These are phyloP conservation scores for Lasioglossum morio DNA, from an alignment of 2,888 invertebrate genomes.

Conservation along the genomic window DNA sequence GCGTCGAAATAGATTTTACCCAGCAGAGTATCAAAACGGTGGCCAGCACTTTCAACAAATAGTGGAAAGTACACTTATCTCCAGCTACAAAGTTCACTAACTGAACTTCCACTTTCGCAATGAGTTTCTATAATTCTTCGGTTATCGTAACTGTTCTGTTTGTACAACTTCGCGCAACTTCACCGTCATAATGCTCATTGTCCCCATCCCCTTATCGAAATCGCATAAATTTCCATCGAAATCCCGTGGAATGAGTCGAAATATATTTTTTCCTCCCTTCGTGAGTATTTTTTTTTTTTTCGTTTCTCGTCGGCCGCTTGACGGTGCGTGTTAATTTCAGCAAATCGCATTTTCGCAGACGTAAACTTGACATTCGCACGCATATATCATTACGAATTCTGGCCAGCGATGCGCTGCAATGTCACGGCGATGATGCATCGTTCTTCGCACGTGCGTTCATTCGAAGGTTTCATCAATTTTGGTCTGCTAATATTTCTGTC, in stretches of 20 bases:
- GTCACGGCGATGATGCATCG: conserved; percentile 53
- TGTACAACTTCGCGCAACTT: conserved; percentile 57
- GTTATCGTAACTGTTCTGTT: conserved; percentile 59
- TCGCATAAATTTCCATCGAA: conserved; percentile 46
- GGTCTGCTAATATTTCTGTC: conserved; percentile 39
- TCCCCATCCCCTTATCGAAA: conserved; percentile 49
- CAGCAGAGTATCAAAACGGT: background rate
- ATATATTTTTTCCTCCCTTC: background rate
- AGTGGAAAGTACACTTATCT: conserved; percentile 23
- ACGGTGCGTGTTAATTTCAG: conserved; percentile 43
- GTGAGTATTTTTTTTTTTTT: background rate
- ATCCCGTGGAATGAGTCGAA: background rate
- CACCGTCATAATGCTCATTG: conserved; percentile 36
- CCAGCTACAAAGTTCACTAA: conserved; percentile 28
- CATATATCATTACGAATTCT: conserved; percentile 54
- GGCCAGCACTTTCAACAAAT: background rate
- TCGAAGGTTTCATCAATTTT: conserved; percentile 57
- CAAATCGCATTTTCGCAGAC: conserved; percentile 49
- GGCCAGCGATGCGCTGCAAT: conserved; percentile 40
- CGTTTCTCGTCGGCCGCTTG: background rate
- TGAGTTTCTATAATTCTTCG: conserved; percentile 61
- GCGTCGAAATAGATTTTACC: conserved; percentile 4
- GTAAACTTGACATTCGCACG: conserved; percentile 52
- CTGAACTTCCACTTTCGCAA: conserved; percentile 48
- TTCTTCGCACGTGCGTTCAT: conserved; percentile 56